Conservation (phyloP, 2,888 invertebrate species). For the Chymomyza amoena region DNA sequence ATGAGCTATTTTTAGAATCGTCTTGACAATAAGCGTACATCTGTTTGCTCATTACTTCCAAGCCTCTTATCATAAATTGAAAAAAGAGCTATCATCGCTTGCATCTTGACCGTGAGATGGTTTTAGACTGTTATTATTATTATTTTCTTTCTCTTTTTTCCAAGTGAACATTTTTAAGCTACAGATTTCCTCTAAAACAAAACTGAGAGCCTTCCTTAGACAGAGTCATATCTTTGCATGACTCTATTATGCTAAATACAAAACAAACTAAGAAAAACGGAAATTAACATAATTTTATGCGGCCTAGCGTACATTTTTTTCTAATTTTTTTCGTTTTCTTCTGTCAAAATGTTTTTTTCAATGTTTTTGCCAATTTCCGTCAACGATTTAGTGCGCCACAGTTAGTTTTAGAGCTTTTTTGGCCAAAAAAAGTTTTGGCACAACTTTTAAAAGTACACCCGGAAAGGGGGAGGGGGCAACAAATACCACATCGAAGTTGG, state of each 20-base stretch:
- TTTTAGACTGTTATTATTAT: too few species aligned
- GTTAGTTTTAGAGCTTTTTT: background rate
- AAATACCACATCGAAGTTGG: slow-evolving; percentile 1
- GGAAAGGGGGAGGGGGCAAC: background rate
- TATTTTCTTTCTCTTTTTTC: too few species aligned
- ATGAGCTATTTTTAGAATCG: too few species aligned
- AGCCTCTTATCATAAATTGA: too few species aligned
- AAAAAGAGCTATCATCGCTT: too few species aligned
- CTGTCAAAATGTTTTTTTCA: slow-evolving; percentile 38
- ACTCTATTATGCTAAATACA: background rate
- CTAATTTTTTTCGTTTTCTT: too few species aligned
- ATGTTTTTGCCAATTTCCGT: slow-evolving; percentile 68
- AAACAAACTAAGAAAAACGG: slow-evolving; percentile 24
- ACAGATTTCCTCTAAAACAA: too few species aligned
- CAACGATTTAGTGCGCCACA: slow-evolving; percentile 34
- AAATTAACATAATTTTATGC: slow-evolving; percentile 64
- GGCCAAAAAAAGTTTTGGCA: background rate
- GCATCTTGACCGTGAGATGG: too few species aligned
- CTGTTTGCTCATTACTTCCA: too few species aligned
- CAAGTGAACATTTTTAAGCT: too few species aligned
- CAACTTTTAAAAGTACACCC: background rate
- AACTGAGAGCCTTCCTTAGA: too few species aligned
- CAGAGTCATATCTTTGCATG: background rate
- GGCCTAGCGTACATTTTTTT: slow-evolving; percentile 2
- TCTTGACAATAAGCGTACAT: too few species aligned